Evolutionary conservation across 2,113 vertebrate species (phyloP).

Genomic region (Petrocephalus zakoni): DNA sequence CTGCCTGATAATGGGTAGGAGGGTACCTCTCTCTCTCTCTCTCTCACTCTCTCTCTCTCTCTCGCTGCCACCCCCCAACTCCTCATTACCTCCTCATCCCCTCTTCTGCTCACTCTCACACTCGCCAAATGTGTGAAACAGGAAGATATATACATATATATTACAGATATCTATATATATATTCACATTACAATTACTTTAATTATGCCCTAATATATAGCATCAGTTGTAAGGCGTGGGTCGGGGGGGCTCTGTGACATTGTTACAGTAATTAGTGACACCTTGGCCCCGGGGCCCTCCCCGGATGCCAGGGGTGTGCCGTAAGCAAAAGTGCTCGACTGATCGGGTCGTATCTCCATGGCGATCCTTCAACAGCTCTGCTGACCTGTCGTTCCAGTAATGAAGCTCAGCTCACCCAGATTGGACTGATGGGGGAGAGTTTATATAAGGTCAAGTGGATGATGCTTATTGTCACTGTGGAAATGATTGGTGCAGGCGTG

Average conservation of each 20-base stretch:
- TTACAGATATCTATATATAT: neutral
- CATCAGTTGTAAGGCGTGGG: neutral
- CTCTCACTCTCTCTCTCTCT: conserved; percentile 19
- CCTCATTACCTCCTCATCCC: neutral
- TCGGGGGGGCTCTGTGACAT: neutral
- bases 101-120: neutral
- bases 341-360: neutral
- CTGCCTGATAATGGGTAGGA: conserved; percentile 54
- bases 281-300: neutral
- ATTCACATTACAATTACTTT: neutral
- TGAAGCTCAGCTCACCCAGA: neutral
- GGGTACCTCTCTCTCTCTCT: conserved; percentile 34
- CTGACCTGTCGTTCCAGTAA: neutral
- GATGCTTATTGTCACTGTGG: neutral
- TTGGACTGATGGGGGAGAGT: neutral
- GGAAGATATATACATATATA: neutral
- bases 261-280: neutral
- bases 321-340: neutral
- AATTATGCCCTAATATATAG: neutral
- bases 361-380: neutral
- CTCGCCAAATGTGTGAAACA: neutral
- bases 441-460: neutral
- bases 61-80: neutral
- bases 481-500: neutral
- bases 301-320: neutral